These are phyloP conservation scores for Beris chalybata DNA, from an alignment of 2,888 invertebrate species.

Conservation along the genomic window DNA sequence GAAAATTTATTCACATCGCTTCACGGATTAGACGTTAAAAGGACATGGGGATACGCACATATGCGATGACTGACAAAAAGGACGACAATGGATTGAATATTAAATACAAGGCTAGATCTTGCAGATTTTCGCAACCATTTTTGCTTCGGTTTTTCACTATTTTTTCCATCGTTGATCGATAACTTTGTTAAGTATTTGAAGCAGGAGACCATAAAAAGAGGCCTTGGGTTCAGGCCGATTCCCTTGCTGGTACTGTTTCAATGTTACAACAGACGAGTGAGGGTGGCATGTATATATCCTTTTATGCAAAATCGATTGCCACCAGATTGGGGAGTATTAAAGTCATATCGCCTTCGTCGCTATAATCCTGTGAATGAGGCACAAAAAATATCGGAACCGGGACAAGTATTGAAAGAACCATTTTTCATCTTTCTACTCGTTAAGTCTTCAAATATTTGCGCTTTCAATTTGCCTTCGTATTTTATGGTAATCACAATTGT, in stretches of 20 bases:
- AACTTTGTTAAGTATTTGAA: slow-evolving; percentile 25
- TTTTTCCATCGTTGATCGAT: slow-evolving; percentile 16
- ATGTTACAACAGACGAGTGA: not conserved
- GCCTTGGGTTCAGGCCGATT: not conserved
- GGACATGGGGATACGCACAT: slow-evolving; percentile 19
- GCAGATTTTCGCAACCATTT: not conserved
- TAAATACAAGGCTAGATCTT: slow-evolving; percentile 14
- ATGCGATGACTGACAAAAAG: slow-evolving; percentile 26
- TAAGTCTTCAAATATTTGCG: slow-evolving; percentile 28
- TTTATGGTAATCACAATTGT: slow-evolving; percentile 21
- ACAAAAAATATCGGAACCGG: not conserved
- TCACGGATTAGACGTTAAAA: slow-evolving; percentile 23
- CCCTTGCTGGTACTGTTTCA: not conserved
- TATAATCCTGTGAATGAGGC: not conserved
- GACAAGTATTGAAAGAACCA: not conserved
- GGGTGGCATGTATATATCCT: not conserved
- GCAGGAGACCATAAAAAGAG: not conserved
- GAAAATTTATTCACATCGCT: slow-evolving; percentile 25
- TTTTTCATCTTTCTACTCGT: slow-evolving; percentile 18
- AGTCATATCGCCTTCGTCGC: slow-evolving; percentile 9
- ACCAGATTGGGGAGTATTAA: not conserved
- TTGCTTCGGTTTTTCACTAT: not conserved
- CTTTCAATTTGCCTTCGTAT: slow-evolving; percentile 29
- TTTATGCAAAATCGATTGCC: slow-evolving; percentile 26
- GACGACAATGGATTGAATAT: slow-evolving; percentile 28